Conservation (phyloP, 2,888 invertebrate genomes). For the Tipula unca region DNA sequence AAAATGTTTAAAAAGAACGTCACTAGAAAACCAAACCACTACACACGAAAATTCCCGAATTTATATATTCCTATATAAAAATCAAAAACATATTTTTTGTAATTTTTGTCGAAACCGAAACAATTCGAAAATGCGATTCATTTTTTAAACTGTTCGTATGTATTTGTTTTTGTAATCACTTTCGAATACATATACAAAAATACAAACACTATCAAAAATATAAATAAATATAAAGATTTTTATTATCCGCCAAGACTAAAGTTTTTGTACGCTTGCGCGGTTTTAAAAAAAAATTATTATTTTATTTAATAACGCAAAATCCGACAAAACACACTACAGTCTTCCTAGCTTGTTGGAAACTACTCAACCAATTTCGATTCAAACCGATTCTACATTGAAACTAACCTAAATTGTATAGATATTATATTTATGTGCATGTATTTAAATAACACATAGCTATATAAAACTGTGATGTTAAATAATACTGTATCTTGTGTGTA, state of each 20-base stretch:
- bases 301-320: background rate
- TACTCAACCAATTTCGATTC: background rate
- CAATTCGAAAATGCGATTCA: slow-evolving; percentile 8
- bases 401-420: background rate
- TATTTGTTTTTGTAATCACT: background rate
- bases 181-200: background rate
- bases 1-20: background rate
- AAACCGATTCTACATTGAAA: background rate
- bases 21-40: slow-evolving; percentile 9
- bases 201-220: background rate
- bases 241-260: slow-evolving; percentile 14
- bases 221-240: background rate
- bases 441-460: background rate
- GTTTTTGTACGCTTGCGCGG: background rate
- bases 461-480: background rate
- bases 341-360: slow-evolving; percentile 20
- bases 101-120: background rate
- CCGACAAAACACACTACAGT: background rate
- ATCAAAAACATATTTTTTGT: background rate
- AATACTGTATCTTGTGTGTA: background rate
- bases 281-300: background rate
- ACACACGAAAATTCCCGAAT: background rate
- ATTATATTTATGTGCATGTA: background rate
- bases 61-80: background rate
- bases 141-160: background rate